Base-by-base conservation (phyloP, 2,113 vertebrate genomes). In the Tichodroma muraria region DNA sequence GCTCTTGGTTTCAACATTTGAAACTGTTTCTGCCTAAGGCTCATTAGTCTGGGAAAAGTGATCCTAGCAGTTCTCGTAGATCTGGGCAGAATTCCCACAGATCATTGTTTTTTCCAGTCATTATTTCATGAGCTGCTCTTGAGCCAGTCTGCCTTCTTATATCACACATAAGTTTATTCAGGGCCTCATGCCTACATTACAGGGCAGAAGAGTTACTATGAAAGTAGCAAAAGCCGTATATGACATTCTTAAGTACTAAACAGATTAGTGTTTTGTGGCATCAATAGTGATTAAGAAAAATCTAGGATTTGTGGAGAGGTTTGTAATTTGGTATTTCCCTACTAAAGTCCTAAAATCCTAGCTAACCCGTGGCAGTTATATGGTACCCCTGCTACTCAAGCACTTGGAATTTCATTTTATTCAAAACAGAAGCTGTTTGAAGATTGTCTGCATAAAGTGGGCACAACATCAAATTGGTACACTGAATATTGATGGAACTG, bases 1-100 rank as follows among this genome's bases (percentile, higher is more conserved):
- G 92, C 42, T 93, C 66, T 85, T 90, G 82, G 52, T 96, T 96
- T 95, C 95, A 95, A 93, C 90, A 96, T 88, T 91, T 85, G 79
- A 77, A 83, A 54, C 54, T 70, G 25, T 49, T 94, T 57, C 77
- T 94, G 91, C 91, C 93, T 59, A 79, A 45, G 89, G 92, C 77
- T 94, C 50, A 64, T 81, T 90, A 79, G 66, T 92, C 80, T 94
- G 87, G 86, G 91, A 90, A 96, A 87, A 93, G 57, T 0, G 0
- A 83, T 80, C 70, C 40, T 80, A 79, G 57, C 61, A 84, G 25
- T 91, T 96, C 61, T 87, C 93, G 89, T 64, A 89, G 73, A 79
- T 90, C 40, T 89, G 72, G 86, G 83, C 66, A 87, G 33, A 93
- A 95, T 91, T 91, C 80, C 80, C 66, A 73, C 12, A 93, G 37